phyloP scores from a whole-genome alignment of 2,797 vertebrate species.

The Mormyrops boulengeri region DNA sequence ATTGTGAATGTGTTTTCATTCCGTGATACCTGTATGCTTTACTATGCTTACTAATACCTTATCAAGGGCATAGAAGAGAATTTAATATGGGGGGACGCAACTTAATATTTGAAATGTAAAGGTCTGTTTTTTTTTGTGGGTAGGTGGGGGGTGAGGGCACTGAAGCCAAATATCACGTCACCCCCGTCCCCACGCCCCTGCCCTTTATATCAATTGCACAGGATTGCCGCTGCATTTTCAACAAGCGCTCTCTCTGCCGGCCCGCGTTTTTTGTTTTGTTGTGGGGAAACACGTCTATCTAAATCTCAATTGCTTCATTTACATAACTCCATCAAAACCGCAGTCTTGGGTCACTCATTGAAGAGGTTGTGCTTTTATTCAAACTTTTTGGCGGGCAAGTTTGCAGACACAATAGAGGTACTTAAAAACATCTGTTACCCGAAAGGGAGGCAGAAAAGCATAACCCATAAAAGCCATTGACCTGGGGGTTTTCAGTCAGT shows the following conservation, averaged over 20 bases:
- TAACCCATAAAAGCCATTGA: slow-evolving; percentile 6
- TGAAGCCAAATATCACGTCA: neutral
- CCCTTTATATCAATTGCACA: neutral
- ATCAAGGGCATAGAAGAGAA: neutral
- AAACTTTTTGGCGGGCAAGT: slow-evolving; percentile 29
- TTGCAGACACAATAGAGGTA: slow-evolving; percentile 21
- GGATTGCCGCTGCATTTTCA: slow-evolving; percentile 13
- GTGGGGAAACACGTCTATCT: neutral
- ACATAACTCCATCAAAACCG: slow-evolving; percentile 22
- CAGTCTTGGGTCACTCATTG: slow-evolving; percentile 17
- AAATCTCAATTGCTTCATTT: slow-evolving; percentile 23
- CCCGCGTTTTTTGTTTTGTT: slow-evolving; percentile 7
- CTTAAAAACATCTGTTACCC: slow-evolving; percentile 24
- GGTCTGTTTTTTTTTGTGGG: neutral
- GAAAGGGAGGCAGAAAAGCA: slow-evolving; percentile 11
- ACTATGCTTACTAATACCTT: neutral
- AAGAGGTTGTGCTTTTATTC: slow-evolving; percentile 25
- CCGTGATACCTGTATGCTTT: neutral
- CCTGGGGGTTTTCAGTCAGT: neutral
- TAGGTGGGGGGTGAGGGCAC: neutral
- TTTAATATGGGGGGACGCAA: neutral
- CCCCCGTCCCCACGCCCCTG: neutral
- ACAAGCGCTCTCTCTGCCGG: neutral
- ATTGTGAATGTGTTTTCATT: neutral
- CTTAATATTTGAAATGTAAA: neutral